Base-by-base conservation (phyloP, 1,140 invertebrate species). In the Macrotrachela quadricornifera region DNA sequence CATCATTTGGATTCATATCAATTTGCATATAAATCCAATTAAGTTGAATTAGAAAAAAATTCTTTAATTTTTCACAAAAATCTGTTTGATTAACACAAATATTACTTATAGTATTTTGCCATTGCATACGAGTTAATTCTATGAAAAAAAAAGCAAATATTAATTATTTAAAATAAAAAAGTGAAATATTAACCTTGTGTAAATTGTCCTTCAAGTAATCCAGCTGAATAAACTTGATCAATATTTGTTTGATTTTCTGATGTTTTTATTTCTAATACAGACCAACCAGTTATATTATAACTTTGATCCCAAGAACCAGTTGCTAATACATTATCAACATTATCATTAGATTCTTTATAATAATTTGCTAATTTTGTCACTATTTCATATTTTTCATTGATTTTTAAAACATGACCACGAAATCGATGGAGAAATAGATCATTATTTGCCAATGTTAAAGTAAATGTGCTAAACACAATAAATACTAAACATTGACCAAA, bases 191-290 rank as follows among this genome's bases (percentile, higher is more conserved):
- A 40, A 44, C 42, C 42, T 18, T 54, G 40, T 18, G 66, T 65
- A 4, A 65, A 41, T 45, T 53, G 50, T 0, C 84, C 85, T 69
- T 90, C 85, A 0, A 83, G 71, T n/a, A 84, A 73, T 10, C 86
- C 86, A n/a, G 85, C 84, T 1, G 81, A 80, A 64, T 80, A 85
- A 0, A 83, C 83, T 70, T 90, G 85, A 10, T 81, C 74, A 57
- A 75, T 74, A 63, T 72, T 64, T 18, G 55, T 44, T 41, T 57
- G 60, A n/a, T 47, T 40, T 10, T 51, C 48, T 45, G 59, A 59
- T 15, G 67, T 67, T 10, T 56, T 57, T 3, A 70, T 57, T 47
- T 61, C 59, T 37, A 70, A 56, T 39, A 61, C 63, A n/a, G 63
- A 59, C 66, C 66, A 68, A 42, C 67, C 21, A 30, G 21, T 30